Base-by-base conservation (phyloP, 2,797 vertebrate species). In the Neomorphus geoffroyi region DNA sequence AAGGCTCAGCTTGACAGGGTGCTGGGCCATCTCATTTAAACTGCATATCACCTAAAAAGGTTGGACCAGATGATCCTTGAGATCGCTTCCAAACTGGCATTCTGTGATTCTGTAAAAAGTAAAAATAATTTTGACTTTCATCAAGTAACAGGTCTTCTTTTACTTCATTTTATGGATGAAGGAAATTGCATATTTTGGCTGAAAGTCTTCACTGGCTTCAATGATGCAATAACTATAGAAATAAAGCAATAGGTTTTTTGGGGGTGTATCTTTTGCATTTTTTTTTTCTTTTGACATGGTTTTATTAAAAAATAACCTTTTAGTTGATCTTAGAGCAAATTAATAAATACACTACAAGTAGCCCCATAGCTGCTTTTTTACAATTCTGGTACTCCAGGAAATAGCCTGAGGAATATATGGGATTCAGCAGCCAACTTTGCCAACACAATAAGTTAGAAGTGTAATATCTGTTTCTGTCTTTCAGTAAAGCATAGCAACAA, bases 191-290 rank as follows among this genome's bases (percentile, higher is more conserved):
- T 35, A 45, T 74, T 92, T 83, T 64, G 70, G 4, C 7, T 33
- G 9, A 61, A 64, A 4, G 2, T 3, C 3, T 60, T 80, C 10
- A 21, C 17, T 70, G 15, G 3, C 10, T 82, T 13, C 2, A 62
- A 4, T 32, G 37, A 13, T 60, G 5, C 35, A 66, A 66, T 23
- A 70, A 6, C 6, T 45, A 28, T 4, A 74, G 16, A 50, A 78
- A 45, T 14, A 37, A 78, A 83, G 2, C 1, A 28, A 58, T 11
- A 50, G 1, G 1, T 62, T 3, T 45, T 84, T 56, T 5, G 13
- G 12, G 3, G 0, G 48, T 26, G n/a, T n/a, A n/a, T n/a, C n/a
- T n/a, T n/a, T 50, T 46, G 19, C 8, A 4, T 16, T 45, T 30
- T 19, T 6, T 46, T 67, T 48, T 46, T 61, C 3, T 46, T 56